Percentiles rank a stretch among this genome's conserved stretches.
phyloP scores from a whole-genome alignment of 2,797 vertebrate genomes.

The Orientallactaga sibirica region DNA sequence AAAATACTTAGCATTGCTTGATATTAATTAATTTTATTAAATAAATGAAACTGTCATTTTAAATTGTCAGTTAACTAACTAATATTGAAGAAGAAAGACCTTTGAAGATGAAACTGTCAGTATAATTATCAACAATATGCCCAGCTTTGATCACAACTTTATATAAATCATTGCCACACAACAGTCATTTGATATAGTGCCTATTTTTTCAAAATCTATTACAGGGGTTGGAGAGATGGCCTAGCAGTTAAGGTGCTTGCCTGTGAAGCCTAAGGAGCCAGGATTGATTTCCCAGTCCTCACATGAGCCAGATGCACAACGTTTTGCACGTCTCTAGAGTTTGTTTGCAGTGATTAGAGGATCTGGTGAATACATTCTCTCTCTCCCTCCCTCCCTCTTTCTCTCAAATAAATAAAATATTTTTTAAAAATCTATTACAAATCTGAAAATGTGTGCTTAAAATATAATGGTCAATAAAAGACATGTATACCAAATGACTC shows the following conservation, averaged over 20 bases:
- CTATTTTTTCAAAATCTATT: no score
- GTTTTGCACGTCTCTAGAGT: no score
- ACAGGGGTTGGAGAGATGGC: no score
- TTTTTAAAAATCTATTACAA: not conserved
- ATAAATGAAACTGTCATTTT: slow-evolving; percentile 14
- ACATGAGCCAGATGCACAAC: no score
- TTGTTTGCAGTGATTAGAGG: no score
- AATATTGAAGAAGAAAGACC: not conserved
- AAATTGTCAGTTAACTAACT: not conserved
- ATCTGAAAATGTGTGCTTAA: slow-evolving; percentile 23
- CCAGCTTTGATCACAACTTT: not conserved
- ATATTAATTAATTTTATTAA: not conserved
- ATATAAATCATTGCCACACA: not conserved
- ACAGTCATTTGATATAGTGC: not conserved
- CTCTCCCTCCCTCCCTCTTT: not conserved
- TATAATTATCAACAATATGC: not conserved
- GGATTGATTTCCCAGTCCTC: no score
- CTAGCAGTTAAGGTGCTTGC: no score
- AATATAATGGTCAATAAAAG: not conserved
- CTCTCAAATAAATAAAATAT: no score
- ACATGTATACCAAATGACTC: not conserved
- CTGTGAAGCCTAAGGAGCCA: no score
- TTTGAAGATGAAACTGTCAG: slow-evolving; percentile 3
- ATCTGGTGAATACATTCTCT: no score
- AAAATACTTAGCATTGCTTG: not conserved